Evolutionary conservation across 2,797 vertebrate genomes (phyloP).

Genomic region (Malurus splendens): DNA sequence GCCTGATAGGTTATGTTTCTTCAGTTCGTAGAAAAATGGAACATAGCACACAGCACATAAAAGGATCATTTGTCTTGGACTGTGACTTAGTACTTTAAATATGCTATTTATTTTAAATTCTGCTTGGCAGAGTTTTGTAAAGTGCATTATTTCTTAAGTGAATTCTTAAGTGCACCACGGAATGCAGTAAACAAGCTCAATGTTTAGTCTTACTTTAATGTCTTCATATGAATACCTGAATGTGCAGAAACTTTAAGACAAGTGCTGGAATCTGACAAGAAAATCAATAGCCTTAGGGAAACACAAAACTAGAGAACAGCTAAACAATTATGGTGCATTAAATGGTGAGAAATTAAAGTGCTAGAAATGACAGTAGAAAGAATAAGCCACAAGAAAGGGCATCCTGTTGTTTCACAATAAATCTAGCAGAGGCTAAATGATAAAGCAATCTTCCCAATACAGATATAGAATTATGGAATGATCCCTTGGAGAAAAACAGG

Average conservation of each 20-base stretch:
- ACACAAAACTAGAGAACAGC: not conserved
- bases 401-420: not conserved
- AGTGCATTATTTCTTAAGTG: not conserved
- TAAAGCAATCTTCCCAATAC: not conserved
- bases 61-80: not conserved
- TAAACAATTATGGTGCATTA: not conserved
- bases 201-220: not conserved
- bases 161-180: not conserved
- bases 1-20: not conserved
- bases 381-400: not conserved
- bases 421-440: not conserved
- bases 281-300: not conserved
- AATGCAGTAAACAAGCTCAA: not conserved
- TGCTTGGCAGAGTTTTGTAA: not conserved
- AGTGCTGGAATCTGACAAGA: not conserved
- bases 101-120: too few species aligned
- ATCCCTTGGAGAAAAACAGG: not conserved
- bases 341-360: not conserved
- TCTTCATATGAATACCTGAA: not conserved
- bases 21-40: not conserved
- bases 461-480: not conserved
- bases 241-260: not conserved
- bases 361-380: not conserved
- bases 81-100: not conserved
- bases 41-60: not conserved